Base-by-base conservation (phyloP, 1,140 invertebrate species). In the Pinna nobilis region DNA sequence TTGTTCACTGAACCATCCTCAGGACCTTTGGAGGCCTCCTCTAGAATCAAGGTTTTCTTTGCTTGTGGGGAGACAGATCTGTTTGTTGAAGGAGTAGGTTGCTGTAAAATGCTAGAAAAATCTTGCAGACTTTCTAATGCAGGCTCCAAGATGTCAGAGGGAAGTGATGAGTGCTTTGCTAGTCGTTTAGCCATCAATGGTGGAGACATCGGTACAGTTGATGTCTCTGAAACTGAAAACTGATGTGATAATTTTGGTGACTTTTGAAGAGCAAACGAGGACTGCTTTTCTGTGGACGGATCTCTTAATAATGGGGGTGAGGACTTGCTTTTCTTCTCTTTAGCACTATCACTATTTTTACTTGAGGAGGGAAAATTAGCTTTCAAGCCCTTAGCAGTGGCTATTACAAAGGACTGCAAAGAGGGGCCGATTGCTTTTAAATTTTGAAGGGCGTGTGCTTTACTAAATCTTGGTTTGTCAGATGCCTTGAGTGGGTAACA, bases 371-470 rank as follows among this genome's bases (percentile, higher is more conserved):
- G 55, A 59, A 59, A 59, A 33, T 59, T 59, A 67, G 47, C 51
- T 51, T 51, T 51, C 4, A 67, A 50, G 28, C 64, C 51, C 35
- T 67, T 67, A 20, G 64, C 64, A 37, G 64, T 67, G 9, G 64
- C 64, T 50, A 67, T 51, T 25, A 67, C 51, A 37, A 67, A 67
- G 2, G 64, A 67, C 33, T 67, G 64, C 53, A 67, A 51, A 13
- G 64, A 67, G n/a, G 64, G 51, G 47, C 51, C 47, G 47, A 67
- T 67, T 25, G 64, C 33, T 59, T 59, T 59, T 30, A 59, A 41
- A 39, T 63, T 47, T 63, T 63, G 41, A 25, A 63, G 60, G 60
- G 60, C 37, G 41, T 39, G 41, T 63, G 37, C 47, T 63, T 41
- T 25, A 47, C 44, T 3, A 41, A 44, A 44, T 44, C 30, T 63